Conservation (phyloP, 37 sponge, comb jelly and placozoan species). For the Theonella swinhoei region DNA sequence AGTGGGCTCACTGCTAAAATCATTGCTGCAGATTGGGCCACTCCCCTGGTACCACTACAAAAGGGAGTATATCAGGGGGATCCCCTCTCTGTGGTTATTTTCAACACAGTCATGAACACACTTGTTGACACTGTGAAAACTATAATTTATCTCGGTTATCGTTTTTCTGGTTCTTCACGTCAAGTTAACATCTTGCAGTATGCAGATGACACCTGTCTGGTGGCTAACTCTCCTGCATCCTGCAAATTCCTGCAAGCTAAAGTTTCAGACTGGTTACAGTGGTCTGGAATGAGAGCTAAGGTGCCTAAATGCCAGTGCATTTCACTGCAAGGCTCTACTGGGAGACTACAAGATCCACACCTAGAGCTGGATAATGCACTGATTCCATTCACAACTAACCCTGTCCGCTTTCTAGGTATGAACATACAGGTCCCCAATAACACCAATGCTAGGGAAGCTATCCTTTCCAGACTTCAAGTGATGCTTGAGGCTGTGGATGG, state of each 20-base stretch:
- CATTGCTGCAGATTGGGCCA: not conserved
- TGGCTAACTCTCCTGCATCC: not conserved
- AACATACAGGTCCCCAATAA: too few relatives aligned
- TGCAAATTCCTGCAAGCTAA: not conserved
- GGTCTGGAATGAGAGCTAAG: not conserved
- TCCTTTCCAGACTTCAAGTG: not conserved
- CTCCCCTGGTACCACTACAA: not conserved
- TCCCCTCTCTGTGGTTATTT: slow-evolving; percentile 14
- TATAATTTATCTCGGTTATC: not conserved
- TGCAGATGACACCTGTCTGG: not conserved
- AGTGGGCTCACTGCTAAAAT: slow-evolving; percentile 10
- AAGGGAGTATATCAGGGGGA: not conserved
- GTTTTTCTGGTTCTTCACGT: not conserved
- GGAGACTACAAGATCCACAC: not conserved
- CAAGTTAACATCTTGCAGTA: not conserved
- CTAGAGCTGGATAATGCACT: not conserved
- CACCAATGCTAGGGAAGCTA: not conserved
- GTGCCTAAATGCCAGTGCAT: not conserved
- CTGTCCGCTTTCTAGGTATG: not conserved
- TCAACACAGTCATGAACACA: slow-evolving; percentile 22
- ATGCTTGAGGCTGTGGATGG: not conserved
- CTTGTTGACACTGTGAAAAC: slow-evolving; percentile 11
- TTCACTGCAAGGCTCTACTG: not conserved
- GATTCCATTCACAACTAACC: not conserved
- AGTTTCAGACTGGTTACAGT: not conserved